Evolutionary conservation across 2,888 invertebrate species (phyloP).

Genomic region (Notocelia uddmanniana): DNA sequence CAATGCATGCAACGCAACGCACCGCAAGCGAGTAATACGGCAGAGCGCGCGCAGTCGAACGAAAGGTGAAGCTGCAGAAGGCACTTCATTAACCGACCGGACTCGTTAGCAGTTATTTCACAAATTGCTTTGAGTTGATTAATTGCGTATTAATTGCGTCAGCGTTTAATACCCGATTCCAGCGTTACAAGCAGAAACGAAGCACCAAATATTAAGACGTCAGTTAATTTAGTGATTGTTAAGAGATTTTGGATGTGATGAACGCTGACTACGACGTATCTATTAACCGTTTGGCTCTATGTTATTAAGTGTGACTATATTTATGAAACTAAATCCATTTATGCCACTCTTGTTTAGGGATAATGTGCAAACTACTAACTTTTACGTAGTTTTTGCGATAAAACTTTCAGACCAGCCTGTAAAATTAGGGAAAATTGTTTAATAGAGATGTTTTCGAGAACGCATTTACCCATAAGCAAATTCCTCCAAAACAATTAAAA

Average conservation of each 20-base stretch:
- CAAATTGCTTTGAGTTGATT: conserved; percentile 78
- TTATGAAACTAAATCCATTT: no score
- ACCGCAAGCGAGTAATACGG: neutral
- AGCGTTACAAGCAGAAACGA: conserved; percentile 37
- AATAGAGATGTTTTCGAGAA: no score
- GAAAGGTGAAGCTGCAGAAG: conserved; percentile 52
- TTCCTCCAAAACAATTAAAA: neutral
- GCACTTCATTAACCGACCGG: conserved; percentile 63
- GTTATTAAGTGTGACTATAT: no score
- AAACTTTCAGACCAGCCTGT: no score
- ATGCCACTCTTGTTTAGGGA: no score
- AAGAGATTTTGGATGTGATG: conserved; percentile 7
- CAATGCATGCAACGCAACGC: no score
- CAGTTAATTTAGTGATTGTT: conserved; percentile 5
- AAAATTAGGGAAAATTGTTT: no score
- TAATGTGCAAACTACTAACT: no score
- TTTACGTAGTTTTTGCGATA: no score
- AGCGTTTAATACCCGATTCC: conserved; percentile 74
- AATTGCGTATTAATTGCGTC: conserved; percentile 82
- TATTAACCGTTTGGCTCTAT: neutral
- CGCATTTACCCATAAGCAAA: no score
- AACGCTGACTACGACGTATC: neutral
- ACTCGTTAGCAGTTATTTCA: conserved; percentile 78
- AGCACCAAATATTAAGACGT: conserved; percentile 19
- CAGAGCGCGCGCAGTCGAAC: conserved; percentile 7